Base-by-base conservation (phyloP, 2,888 invertebrate genomes). In the Cephus spinipes region DNA sequence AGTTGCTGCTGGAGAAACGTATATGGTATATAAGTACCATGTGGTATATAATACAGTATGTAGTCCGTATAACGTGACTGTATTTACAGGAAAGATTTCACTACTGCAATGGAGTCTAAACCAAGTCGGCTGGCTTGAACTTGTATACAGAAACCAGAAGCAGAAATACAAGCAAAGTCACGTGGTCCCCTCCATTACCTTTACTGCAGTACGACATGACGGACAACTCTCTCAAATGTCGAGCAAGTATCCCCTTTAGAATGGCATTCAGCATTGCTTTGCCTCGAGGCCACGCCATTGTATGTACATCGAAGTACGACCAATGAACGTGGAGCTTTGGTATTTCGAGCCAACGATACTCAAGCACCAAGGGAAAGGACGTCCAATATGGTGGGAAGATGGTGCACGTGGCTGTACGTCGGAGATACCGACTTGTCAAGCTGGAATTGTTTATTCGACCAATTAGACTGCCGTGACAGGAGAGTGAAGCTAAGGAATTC, bases 401-500 rank as follows among this genome's bases (percentile, higher is more conserved):
- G 55, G 9, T 9, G 55, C 55, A 23, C 23, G 55, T 55, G 55
- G 55, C 55, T 55, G 55, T 55, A 55, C 9, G 55, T 55, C 55
- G 55, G 55, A 55, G 55, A 23, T 55, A 23, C 55, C 55, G 55
- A 55, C 55, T 55, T 55, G 55, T 55, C 55, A 55, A 55, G 55
- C 55, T 23, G 55, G 40, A 68, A 68, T 69, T 74, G 73, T 77
- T 77, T 77, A 77, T 77, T 74, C 33, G 74, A 74, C 77, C 77
- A 77, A 77, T 77, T 77, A 77, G 74, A 77, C 55, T 55, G 55
- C 55, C 23, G 55, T 23, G 55, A 55, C 55, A 55, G 55, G 23
- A 55, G 55, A 55, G 55, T 55, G 55, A 55, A 55, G 55, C 55
- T 55, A 2, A 55, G 55, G 55, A 55, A 55, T 55, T 55, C 55